Base-by-base conservation (phyloP, 64 coral and sea anemone genomes). In the Pocillopora verrucosa region DNA sequence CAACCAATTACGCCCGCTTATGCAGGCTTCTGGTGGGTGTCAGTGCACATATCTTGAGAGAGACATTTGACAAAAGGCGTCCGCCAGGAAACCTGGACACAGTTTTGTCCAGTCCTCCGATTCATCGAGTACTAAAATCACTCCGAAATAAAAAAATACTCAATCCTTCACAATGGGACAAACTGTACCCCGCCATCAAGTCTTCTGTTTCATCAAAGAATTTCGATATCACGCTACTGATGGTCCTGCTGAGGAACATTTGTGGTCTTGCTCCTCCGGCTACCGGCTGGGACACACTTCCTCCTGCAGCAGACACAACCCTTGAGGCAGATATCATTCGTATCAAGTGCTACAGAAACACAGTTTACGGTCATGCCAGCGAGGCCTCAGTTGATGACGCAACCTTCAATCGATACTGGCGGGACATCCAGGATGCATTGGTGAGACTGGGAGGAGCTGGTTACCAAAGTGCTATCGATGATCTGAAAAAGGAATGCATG, bases 111-210 rank as follows among this genome's bases (percentile, higher is more conserved):
- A 83, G 62, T 2, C 89, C 22, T 61, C 34, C 79, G 5, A 78
- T 90, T 5, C 89, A 56, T 79, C 63, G 5, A 0, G 16, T 9
- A 17, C 89, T 90, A 19, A 10, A 37, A n/a, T 2, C 12, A 34
- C 74, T 90, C 67, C 20, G 38, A 16, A n/a, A 19, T 0, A 90
- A 37, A 30, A 83, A 16, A 90, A 75, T 90, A 6, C 4, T 90
- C 34, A 90, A 83, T 58, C 89, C 89, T 11, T 34, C 79, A 63
- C 89, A 90, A 24, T 90, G 89, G 89, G 79, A 79, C 36, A 84
- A 76, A 17, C 61, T 84, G 35, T 90, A 90, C 59, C 89, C 89
- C 14, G 58, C 89, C 6, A 83, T 84, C 12, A 35, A 67, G 13
- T 30, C 79, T 15, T 51, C 78, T 60, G 79, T 90, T 7, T 83